These are phyloP conservation scores for Narcine bancroftii DNA, from an alignment of 2,113 vertebrate species.

Conservation along the genomic window DNA sequence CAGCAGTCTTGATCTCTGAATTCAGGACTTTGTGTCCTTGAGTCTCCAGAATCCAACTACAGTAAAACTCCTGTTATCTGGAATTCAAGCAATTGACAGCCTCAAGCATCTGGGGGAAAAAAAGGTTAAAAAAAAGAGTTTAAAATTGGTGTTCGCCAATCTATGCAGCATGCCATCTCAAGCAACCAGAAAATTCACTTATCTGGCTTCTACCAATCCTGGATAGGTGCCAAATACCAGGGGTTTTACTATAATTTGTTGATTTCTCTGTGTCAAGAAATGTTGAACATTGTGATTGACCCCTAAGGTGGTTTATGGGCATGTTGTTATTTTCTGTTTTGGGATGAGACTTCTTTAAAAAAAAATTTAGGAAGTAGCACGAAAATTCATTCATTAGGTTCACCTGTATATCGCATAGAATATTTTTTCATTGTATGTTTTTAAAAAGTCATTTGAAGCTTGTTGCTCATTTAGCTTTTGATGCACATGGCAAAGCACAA, in stretches of 20 bases:
- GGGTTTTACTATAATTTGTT: no score
- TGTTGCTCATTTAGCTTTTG: slow-evolving; percentile 33
- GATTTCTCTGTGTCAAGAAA: background rate
- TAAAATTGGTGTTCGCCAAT: no score
- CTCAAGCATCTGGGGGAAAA: no score
- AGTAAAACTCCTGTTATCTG: no score
- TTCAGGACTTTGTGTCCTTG: background rate
- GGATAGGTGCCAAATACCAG: no score
- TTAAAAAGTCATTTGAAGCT: background rate
- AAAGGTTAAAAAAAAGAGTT: no score
- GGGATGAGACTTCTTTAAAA: background rate
- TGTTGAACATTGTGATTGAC: slow-evolving; percentile 22
- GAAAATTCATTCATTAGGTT: slow-evolving; percentile 11
- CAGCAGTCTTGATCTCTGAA: background rate
- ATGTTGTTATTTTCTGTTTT: background rate
- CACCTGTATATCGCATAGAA: slow-evolving; percentile 18
- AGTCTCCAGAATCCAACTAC: background rate
- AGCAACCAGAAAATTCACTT: no score
- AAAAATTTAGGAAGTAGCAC: background rate
- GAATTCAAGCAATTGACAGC: no score
- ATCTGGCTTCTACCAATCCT: no score
- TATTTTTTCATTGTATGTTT: slow-evolving; percentile 34
- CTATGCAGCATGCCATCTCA: no score
- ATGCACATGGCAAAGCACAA: slow-evolving; percentile 37
- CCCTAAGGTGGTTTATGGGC: slow-evolving; percentile 32